Evolutionary conservation across 2,113 vertebrate species (phyloP), one percentile per base, ranked within the genome.

Genomic region (Microcebus jonahi): DNA sequence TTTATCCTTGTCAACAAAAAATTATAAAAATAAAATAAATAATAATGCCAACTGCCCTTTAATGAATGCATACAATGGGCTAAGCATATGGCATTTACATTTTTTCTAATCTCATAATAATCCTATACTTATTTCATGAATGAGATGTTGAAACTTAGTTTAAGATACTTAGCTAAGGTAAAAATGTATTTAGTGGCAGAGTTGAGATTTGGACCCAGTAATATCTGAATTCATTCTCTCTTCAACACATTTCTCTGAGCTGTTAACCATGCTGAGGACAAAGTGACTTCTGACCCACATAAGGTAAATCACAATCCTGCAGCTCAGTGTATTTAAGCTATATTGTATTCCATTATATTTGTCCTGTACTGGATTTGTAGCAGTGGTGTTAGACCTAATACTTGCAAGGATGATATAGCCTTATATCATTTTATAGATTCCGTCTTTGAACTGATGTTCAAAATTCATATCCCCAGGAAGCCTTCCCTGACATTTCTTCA

Each of bases 361-460:
- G 39, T 63, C 92, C n/a, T 91, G 82, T 53, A 53, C 14, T 63
- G 63, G 14, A 45, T 45, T 95, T 68, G 12, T 65, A 34, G 87
- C 67, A 86, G 59, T 63, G 11, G 11, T 95, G 39, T 88, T 65
- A 77, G 27, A 61, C 63, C 50, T 68, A 23, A 83, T 45, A 27
- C 10, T 87, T 81, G 8, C 15, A 31, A 79, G 23, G 21, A 48
- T 77, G 34, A 59, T 82, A 29, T 23, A 88, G 39, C 34, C 45
- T 92, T 84, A 84, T 6, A 70, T 88, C 63, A 61, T 91, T 90
- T 63, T 67, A 48, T 39, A 84, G 34, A 75, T 75, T 67, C 50
- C 73, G 14, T 79, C 90, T 95, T 93, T 89, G 92, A 94, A 94
- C 29, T 36, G n/a, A 36, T 88, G 27, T 68, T 97, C 95, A 76